Conservation (phyloP, 2,888 invertebrate genomes). For the Machimus atricapillus region DNA sequence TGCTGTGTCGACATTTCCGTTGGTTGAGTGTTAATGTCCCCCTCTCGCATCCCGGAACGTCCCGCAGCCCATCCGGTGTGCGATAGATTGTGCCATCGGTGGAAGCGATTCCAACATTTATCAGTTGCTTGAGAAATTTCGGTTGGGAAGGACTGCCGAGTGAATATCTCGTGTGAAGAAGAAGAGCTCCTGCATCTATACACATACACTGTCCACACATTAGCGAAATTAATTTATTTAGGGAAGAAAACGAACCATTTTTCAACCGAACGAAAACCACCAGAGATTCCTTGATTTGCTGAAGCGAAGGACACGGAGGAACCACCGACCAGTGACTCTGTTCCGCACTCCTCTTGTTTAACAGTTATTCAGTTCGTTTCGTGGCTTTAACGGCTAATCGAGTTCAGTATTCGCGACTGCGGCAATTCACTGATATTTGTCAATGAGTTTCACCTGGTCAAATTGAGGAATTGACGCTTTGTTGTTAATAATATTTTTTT, state of each 20-base stretch:
- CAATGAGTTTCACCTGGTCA: background rate
- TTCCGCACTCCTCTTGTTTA: background rate
- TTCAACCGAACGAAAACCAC: conserved; percentile 22
- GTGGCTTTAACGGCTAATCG: conserved; percentile 27
- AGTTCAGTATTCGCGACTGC: conserved; percentile 21
- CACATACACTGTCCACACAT: conserved; percentile 39
- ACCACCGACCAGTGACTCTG: conserved; percentile 21
- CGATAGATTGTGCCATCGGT: conserved; percentile 47
- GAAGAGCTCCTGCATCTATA: conserved; percentile 34
- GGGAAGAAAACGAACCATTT: conserved; percentile 7
- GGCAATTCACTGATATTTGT: background rate
- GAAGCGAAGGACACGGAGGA: background rate
- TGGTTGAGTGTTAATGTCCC: background rate
- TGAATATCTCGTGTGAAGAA: conserved; percentile 32
- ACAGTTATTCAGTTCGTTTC: conserved; percentile 32
- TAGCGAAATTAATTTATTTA: conserved; percentile 26
- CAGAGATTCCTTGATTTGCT: conserved; percentile 2
- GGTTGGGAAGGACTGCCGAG: conserved; percentile 45
- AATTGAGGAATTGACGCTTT: background rate
- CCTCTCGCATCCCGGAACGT: background rate
- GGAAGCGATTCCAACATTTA: conserved; percentile 46
- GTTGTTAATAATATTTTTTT: background rate
- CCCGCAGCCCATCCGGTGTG: conserved; percentile 6
- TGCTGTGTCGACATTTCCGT: background rate
- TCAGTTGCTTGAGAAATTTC: conserved; percentile 50